Base-by-base conservation (phyloP, 2,113 vertebrate genomes). In the Tor tambroides region DNA sequence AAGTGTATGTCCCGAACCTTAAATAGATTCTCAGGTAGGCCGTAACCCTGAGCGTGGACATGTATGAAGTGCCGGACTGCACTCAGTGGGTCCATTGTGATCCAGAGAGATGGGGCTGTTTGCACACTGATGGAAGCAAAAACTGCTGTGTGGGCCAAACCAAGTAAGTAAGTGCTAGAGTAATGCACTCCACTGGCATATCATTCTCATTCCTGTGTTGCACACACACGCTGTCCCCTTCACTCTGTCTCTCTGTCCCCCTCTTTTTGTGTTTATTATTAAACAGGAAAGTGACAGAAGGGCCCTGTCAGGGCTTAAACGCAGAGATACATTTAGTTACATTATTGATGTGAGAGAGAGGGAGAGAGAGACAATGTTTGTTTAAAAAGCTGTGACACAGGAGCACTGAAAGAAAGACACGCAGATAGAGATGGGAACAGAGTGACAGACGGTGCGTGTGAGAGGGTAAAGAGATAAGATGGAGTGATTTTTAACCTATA, bases 261-360 rank as follows among this genome's bases (percentile, higher is more conserved):
- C 85, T 32, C 87, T 85, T 54, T 78, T 83, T 90, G 76, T 92
- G 92, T 95, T 90, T 94, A 95, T 96, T 96, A 95, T 96, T 95
- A 87, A 94, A 94, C 90, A 46, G 81, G 89, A 92, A 92, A 95
- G 94, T 94, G 94, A 95, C 94, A 92, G 91, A 80, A 76, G 90
- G 79, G 82, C 87, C 85, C 90, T 91, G 91, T 91, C 85, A 83
- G 83, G 89, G 80, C 89, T 93, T 91, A 90, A 93, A 94, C 89
- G 92, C 90, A 91, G 87, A 92, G 84, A 90, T 91, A 92, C 85
- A 85, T 87, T 72, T 35, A 82, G 88, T 84, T 95, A 89, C 86
- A 94, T 95, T 95, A 95, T 95, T 95, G 89, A 95, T 94, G 93
- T 46, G 67, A 67, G 80, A 28, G 86, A 84, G 56, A 85, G 65